Evolutionary conservation across 2,888 invertebrate species (phyloP), one percentile per base, ranked within the genome.

Genomic region (Pilophorus perplexus): DNA sequence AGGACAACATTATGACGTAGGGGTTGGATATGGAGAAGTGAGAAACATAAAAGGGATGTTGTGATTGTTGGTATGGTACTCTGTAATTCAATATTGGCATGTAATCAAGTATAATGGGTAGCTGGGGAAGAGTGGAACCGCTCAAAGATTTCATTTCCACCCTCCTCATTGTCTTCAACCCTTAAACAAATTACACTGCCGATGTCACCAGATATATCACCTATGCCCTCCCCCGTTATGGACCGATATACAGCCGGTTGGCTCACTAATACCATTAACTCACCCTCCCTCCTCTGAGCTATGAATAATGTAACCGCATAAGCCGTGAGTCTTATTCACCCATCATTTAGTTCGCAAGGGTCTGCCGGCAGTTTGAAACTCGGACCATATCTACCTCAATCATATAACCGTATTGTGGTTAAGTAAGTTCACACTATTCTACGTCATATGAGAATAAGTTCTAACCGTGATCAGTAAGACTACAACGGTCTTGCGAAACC

Each of bases 71-170:
- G 62, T n/a, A 44, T 59, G 33, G 48, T 3, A 28, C 20, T n/a
- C 62, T 46, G 68, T 72, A 72, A 72, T 72, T 70, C 72, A 71
- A 72, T 72, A 71, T 70, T 67, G 66, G 68, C 67, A 67, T 68
- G 70, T 72, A 72, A 72, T 71, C 71, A 68, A 66, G 64, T 59
- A 68, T 68, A 71, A 72, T 71, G 71, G 64, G 74, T 75, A 72
- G 71, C 54, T 70, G 72, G 72, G 71, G 67, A 69, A 67, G 33
- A 25, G 52, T 14, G 70, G 74, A 62, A 42, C 67, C 64, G 64
- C 52, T 64, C 50, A 52, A 54, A 64, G 64, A 64, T 64, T 64
- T 64, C 52, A 50, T 52, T 64, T 38, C 64, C 64, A 52, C 52
- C 64, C 52, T 64, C 57, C 74, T 74, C 74, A 64, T 64, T 64